Conservation (phyloP, 2,797 vertebrate species). For the Mus spretus region DNA sequence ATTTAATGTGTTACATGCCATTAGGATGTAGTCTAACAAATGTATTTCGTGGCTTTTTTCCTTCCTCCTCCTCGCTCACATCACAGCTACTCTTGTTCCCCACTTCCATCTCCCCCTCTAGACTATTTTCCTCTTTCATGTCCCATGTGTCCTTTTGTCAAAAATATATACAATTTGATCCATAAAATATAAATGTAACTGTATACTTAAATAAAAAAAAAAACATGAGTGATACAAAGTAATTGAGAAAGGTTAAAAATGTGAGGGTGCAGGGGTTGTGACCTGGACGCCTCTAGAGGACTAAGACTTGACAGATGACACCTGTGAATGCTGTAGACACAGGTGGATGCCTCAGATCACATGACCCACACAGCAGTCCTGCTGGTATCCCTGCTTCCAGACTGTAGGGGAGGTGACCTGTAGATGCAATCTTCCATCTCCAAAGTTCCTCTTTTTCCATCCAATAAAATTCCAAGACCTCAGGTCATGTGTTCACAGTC, state of each 20-base stretch:
- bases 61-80: not conserved
- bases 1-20: not conserved
- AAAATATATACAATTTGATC: not conserved
- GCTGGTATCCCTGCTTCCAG: not conserved
- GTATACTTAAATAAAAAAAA: too few species aligned
- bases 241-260: not conserved
- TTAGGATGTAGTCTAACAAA: too few species aligned
- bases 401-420: too few species aligned
- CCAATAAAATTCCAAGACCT: not conserved
- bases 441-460: not conserved
- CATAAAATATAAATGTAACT: not conserved
- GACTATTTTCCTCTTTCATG: not conserved
- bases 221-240: too few species aligned
- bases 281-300: too few species aligned
- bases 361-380: not conserved
- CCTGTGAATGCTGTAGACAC: not conserved
- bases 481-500: not conserved
- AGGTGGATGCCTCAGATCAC: not conserved
- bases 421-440: not conserved
- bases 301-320: not conserved
- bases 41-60: too few species aligned
- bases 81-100: not conserved
- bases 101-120: not conserved
- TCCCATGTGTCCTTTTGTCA: not conserved
- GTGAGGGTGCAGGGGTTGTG: not conserved